These are phyloP conservation scores for Craterocephalus amniculus DNA, from an alignment of 2,797 vertebrate genomes.

Conservation along the genomic window DNA sequence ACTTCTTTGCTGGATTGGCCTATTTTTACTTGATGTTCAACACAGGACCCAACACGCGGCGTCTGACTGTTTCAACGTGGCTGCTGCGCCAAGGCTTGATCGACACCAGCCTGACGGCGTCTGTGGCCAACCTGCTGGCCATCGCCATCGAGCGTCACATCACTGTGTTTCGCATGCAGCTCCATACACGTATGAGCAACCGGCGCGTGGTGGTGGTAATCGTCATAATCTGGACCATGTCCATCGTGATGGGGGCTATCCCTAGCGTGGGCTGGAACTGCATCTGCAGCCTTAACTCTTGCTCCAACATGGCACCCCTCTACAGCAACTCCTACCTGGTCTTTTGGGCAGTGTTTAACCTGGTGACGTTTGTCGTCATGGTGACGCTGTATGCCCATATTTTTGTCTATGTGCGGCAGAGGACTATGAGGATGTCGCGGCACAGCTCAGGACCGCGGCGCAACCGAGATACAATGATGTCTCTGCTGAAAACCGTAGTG, in stretches of 20 bases:
- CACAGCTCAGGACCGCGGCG: constrained; percentile 95
- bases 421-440: constrained; percentile 99
- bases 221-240: constrained; percentile 99
- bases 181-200: constrained; percentile 98
- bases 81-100: constrained; percentile 97
- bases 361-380: constrained; percentile 98
- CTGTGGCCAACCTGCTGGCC: constrained; percentile 95
- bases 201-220: constrained; percentile 96
- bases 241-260: constrained; percentile 97
- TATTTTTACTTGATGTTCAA: constrained; percentile 99
- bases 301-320: constrained; percentile 98
- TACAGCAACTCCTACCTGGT: constrained; percentile 98
- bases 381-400: constrained; percentile 98
- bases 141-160: constrained; percentile 99
- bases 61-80: constrained; percentile 96
- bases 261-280: constrained; percentile 99
- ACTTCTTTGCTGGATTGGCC: constrained; percentile 98
- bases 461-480: constrained; percentile 99
- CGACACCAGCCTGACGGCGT: constrained; percentile 96
- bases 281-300: constrained; percentile 91
- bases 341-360: constrained; percentile 98
- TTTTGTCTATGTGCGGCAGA: constrained; percentile 97
- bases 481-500: constrained; percentile 96
- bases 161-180: constrained; percentile 98
- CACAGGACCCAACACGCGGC: constrained; percentile 96